Conservation (phyloP, 1,140 invertebrate species). For the Parapsyche elsis region DNA sequence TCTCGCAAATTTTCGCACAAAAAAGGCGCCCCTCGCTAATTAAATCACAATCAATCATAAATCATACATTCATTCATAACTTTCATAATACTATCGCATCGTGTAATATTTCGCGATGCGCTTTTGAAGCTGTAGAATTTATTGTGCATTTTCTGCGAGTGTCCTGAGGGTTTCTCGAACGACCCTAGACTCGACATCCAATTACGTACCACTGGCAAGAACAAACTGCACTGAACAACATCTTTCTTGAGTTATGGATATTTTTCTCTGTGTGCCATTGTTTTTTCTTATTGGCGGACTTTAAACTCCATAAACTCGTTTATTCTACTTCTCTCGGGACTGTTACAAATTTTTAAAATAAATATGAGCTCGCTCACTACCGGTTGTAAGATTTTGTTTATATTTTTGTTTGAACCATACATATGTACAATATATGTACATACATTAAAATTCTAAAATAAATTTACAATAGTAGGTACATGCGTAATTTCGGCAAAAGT, state of each 20-base stretch:
- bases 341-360: not conserved
- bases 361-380: not conserved
- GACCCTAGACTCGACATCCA: not conserved
- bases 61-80: too few relatives aligned
- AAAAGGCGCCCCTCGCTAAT: not conserved
- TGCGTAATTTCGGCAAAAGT: too few relatives aligned
- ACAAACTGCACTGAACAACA: not conserved
- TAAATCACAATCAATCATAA: not conserved
- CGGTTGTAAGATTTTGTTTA: not conserved
- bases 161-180: not conserved
- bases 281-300: too few relatives aligned
- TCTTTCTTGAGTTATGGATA: conserved; percentile 11
- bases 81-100: too few relatives aligned
- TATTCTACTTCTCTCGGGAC: too few relatives aligned
- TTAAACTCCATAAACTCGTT: too few relatives aligned
- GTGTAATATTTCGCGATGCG: too few relatives aligned
- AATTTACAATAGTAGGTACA: too few relatives aligned
- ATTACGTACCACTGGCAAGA: not conserved
- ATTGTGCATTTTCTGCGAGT: not conserved
- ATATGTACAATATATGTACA: too few relatives aligned
- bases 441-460: too few relatives aligned
- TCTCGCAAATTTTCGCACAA: not conserved
- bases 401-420: too few relatives aligned
- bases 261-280: not conserved
- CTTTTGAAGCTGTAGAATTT: too few relatives aligned